phyloP scores from a whole-genome alignment of 1,140 invertebrate species.

The Lethrus apterus region DNA sequence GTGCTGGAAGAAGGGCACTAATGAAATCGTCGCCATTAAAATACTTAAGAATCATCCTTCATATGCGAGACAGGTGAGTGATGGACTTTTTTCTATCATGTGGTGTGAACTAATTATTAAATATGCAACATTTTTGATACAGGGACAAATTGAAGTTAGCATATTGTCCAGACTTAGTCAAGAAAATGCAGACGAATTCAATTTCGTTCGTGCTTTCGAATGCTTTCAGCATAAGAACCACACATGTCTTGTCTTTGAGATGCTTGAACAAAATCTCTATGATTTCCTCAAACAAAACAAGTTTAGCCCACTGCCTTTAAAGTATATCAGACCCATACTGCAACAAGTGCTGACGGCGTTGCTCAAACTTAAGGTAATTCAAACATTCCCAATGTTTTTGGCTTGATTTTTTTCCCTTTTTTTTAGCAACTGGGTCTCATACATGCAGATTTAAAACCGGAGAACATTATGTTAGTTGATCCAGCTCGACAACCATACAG shows the following conservation, averaged over 20 bases:
- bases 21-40: slow-evolving; percentile 99
- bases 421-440: slow-evolving; percentile 93
- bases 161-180: slow-evolving; percentile 95
- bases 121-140: slow-evolving; percentile 9
- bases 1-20: slow-evolving; percentile 99
- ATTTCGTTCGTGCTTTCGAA: slow-evolving; percentile 99
- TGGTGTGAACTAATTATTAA: not conserved
- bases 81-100: not conserved
- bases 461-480: slow-evolving; percentile 99
- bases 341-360: slow-evolving; percentile 98
- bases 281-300: slow-evolving; percentile 99
- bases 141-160: slow-evolving; percentile 97
- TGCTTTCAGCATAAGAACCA: slow-evolving; percentile 99
- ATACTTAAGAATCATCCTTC: slow-evolving; percentile 99
- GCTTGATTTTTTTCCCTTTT: slow-evolving; percentile 24
- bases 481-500: slow-evolving; percentile 94
- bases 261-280: slow-evolving; percentile 99
- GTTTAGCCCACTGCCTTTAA: slow-evolving; percentile 94
- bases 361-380: slow-evolving; percentile 84
- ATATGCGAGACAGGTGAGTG: slow-evolving; percentile 81
- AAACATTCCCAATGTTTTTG: not conserved
- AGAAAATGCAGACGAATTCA: slow-evolving; percentile 99
- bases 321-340: slow-evolving; percentile 96
- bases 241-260: slow-evolving; percentile 99
- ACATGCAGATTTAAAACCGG: slow-evolving; percentile 98